phyloP scores from a whole-genome alignment of 2,888 invertebrate species.

The Myathropa florea region DNA sequence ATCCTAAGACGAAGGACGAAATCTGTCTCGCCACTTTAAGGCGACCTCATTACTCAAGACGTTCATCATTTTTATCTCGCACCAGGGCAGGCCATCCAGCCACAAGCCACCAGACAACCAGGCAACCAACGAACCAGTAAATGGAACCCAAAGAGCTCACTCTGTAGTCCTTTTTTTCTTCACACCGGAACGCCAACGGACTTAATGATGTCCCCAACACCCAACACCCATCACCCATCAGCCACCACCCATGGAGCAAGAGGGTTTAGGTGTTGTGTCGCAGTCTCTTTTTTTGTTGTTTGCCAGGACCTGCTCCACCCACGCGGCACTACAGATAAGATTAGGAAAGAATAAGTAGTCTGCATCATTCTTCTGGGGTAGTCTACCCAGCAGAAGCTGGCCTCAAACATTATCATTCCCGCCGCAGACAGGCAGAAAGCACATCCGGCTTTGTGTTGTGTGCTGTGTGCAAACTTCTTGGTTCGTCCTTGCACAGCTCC shows the following conservation, averaged over 20 bases:
- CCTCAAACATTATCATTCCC: constrained; percentile 58
- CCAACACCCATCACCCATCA: constrained; percentile 30
- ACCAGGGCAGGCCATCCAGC: constrained; percentile 34
- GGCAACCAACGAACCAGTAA: constrained; percentile 50
- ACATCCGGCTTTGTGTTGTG: constrained; percentile 53
- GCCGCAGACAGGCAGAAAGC: constrained; percentile 57
- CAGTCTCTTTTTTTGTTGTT: constrained; percentile 15
- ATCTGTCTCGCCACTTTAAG: constrained; percentile 68
- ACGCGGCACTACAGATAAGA: constrained; percentile 53
- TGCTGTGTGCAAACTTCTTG: constrained; percentile 26
- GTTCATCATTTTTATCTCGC: constrained; percentile 69
- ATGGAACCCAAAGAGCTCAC: constrained; percentile 59
- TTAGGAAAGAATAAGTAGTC: constrained; percentile 69
- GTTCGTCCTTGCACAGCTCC: constrained; percentile 41
- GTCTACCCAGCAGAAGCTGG: constrained; percentile 53
- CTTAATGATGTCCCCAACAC: constrained; percentile 67
- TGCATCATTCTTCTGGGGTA: constrained; percentile 62
- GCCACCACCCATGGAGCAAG: neutral
- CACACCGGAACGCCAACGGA: constrained; percentile 43
- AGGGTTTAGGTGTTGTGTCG: constrained; percentile 33
- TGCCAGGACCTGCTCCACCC: constrained; percentile 38
- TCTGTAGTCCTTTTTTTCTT: neutral
- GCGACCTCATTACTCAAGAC: constrained; percentile 70
- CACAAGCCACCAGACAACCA: constrained; percentile 33
- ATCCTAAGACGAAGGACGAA: constrained; percentile 55